Percentiles rank a stretch among this genome's conserved stretches.
These are phyloP conservation scores for Microplitis deprimator DNA, from an alignment of 2,888 invertebrate species.

Conservation along the genomic window DNA sequence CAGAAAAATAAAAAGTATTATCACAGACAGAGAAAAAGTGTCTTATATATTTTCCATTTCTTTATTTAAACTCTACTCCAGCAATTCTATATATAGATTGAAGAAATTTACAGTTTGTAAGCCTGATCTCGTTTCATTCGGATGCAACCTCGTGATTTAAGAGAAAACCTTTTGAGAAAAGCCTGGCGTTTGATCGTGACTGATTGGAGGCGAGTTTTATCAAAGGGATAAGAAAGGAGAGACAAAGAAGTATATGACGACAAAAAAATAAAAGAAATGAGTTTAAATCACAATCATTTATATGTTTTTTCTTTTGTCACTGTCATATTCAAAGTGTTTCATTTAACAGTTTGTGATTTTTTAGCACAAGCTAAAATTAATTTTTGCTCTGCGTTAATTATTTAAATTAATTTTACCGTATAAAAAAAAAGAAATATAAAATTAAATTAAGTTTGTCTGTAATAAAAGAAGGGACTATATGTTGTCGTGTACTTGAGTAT, in stretches of 20 bases:
- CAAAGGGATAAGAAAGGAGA: conserved; percentile 5
- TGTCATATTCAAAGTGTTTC: conserved; percentile 1
- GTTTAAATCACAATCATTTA: not conserved
- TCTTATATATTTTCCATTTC: not conserved
- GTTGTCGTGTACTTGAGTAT: not conserved
- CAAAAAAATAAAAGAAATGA: not conserved
- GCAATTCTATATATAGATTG: not conserved
- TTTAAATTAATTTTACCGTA: not conserved
- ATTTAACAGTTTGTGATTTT: conserved; percentile 1
- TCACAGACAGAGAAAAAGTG: not conserved
- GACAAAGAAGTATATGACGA: not conserved
- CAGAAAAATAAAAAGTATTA: conserved; percentile 21
- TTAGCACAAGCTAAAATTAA: not conserved
- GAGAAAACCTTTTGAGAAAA: conserved; percentile 19
- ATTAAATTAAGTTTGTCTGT: not conserved
- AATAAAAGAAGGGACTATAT: too few relatives aligned
- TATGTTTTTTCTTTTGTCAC: not conserved
- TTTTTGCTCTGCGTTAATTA: not conserved
- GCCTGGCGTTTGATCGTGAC: conserved; percentile 2
- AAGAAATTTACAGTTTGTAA: conserved; percentile 8
- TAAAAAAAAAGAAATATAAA: not conserved
- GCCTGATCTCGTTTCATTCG: conserved; percentile 28
- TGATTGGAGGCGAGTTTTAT: conserved; percentile 22
- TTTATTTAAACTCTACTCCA: not conserved
- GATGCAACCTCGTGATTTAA: conserved; percentile 27